Base-by-base conservation (phyloP, 1,140 invertebrate species). In the Aricia agestis region DNA sequence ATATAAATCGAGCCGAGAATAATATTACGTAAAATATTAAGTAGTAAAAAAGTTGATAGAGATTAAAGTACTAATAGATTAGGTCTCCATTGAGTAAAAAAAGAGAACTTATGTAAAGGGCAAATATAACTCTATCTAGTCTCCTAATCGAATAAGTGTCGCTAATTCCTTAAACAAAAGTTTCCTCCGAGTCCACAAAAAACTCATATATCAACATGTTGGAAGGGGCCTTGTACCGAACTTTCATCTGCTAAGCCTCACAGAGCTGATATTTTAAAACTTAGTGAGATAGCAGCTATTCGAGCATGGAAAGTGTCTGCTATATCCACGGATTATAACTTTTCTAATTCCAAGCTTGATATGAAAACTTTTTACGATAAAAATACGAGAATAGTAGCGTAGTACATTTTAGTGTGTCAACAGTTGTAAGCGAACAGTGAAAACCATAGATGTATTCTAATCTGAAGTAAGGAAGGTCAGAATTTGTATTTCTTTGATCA, bases 321-420 rank as follows among this genome's bases (percentile, higher is more conserved):
- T 52, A 52, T 11, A 41, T 36, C 66, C 45, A 71, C 69, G 67
- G 32, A 79, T 81, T 76, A 73, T 70, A 86, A 85, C 80, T 86
- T 86, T 86, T 86, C 84, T 86, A 83, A 86, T 86, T 84, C 84
- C 83, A 86, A 81, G 82, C 82, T 82, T 81, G 76, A 84, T 82
- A 80, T 78, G 77, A 76, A 77, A 75, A 78, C 74, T 78, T 36
- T 78, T 73, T 74, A 76, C 74, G 66, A 18, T 74, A 77, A 67
- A 67, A 18, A 67, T 17, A 15, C 17, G 32, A 19, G 45, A 52
- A 52, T 13, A 52, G 45, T 52, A 13, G 9, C 45, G 45, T 52
- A 13, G 0, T 13, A 13, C 11, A 4, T 3, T 52, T 13, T 15
- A 13, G 11, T 52, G 45, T 52, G 45, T 52, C 45, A 52, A 52